These are phyloP conservation scores for Trichogramma dendrolimi DNA, from an alignment of 2,888 invertebrate species.

Conservation along the genomic window DNA sequence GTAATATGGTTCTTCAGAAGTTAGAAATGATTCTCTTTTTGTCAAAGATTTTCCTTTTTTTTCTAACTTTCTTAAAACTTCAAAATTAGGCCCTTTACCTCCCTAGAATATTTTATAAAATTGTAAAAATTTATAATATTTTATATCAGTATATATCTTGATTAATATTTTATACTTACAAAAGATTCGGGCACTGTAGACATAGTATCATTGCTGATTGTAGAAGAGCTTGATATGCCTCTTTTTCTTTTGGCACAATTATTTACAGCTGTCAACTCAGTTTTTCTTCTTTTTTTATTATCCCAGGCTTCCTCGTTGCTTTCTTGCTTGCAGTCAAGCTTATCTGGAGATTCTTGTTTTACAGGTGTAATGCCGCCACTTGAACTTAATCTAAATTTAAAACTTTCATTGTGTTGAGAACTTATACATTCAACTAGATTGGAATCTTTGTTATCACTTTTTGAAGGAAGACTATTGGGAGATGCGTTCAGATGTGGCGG, in stretches of 20 bases:
- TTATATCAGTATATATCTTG: background rate
- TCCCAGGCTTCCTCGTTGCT: conserved; percentile 37
- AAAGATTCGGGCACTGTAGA: conserved; percentile 38
- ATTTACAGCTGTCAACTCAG: conserved; percentile 38
- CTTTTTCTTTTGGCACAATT: conserved; percentile 44
- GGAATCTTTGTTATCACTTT: conserved; percentile 38
- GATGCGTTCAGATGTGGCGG: conserved; percentile 41
- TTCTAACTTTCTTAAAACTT: conserved; percentile 40
- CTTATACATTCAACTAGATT: conserved; percentile 38
- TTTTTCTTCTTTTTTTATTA: conserved; percentile 46
- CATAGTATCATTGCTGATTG: conserved; percentile 45
- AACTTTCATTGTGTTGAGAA: conserved; percentile 45
- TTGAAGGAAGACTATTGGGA: conserved; percentile 34
- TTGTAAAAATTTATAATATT: conserved; percentile 1
- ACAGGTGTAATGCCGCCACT: conserved; percentile 49
- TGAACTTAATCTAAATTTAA: conserved; percentile 49
- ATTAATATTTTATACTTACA: conserved; percentile 19
- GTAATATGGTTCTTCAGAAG: conserved; percentile 56
- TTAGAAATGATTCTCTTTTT: conserved; percentile 55
- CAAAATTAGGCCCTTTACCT: conserved; percentile 37
- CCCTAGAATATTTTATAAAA: conserved; percentile 23
- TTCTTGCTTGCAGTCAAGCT: conserved; percentile 42
- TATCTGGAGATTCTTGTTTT: conserved; percentile 45
- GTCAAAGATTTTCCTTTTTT: conserved; percentile 47
- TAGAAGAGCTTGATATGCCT: conserved; percentile 49